A percentile compares a stretch with the other conserved stretches of the same genome.
phyloP scores from a whole-genome alignment of 2,113 vertebrate genomes.

The Motacilla tschutschensis region DNA sequence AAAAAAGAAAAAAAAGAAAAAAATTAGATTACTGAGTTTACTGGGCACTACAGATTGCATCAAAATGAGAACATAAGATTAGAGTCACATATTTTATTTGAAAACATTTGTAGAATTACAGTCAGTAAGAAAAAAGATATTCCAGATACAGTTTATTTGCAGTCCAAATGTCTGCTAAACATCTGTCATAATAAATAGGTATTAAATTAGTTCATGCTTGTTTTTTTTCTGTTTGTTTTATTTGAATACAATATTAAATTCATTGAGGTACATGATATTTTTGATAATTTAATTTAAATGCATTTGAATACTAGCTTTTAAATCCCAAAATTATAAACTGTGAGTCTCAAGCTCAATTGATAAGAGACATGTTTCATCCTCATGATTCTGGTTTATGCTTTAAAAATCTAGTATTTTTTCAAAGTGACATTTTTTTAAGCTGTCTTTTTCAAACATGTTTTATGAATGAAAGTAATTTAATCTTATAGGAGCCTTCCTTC shows the following conservation, averaged over 20 bases:
- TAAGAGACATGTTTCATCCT: not conserved
- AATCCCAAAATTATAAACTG: not conserved
- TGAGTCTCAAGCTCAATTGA: not conserved
- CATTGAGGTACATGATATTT: not conserved
- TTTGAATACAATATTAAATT: not conserved
- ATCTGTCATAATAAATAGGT: not conserved
- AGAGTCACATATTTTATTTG: not conserved
- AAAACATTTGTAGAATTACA: not conserved
- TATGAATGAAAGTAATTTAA: not conserved
- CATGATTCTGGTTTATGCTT: not conserved
- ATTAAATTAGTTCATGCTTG: not conserved
- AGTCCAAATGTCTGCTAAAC: not conserved
- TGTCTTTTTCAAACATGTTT: not conserved
- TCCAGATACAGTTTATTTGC: not conserved
- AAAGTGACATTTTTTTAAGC: not conserved
- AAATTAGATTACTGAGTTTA: not conserved
- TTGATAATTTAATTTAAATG: not conserved
- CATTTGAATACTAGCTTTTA: not conserved
- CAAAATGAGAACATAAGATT: not conserved
- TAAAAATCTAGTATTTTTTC: not conserved
- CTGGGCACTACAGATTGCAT: not conserved
- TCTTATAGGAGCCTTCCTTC: not conserved
- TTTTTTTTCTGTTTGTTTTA: accelerated
- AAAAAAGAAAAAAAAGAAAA: not conserved
- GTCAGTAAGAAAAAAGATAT: not conserved